A percentile compares a stretch with the other conserved stretches of the same genome.
phyloP scores from a whole-genome alignment of 1,140 invertebrate species.

The Cyclargus thomasi region DNA sequence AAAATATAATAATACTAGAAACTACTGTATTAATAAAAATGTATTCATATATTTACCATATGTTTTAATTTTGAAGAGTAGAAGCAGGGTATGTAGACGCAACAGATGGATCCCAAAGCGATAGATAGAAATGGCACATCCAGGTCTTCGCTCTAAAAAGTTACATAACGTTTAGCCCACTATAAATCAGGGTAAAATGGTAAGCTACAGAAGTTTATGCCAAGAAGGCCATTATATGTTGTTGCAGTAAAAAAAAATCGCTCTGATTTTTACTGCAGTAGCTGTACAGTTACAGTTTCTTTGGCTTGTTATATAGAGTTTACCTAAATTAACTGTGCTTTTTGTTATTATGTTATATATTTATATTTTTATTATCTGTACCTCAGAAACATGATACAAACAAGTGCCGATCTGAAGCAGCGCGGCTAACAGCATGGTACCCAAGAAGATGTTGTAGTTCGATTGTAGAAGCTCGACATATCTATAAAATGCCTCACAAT shows the following conservation, averaged over 20 bases:
- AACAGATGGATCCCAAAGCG: constrained; percentile 4
- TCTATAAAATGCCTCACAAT: not conserved
- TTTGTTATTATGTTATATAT: too few species aligned
- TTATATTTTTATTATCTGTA: too few species aligned
- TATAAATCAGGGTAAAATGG: too few species aligned
- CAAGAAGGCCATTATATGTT: too few species aligned
- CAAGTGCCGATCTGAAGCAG: constrained; percentile 6
- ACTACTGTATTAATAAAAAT: too few species aligned
- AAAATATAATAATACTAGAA: too few species aligned
- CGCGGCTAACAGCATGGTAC: not conserved
- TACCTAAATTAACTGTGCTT: not conserved
- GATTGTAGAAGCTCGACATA: not conserved
- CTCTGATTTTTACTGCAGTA: too few species aligned
- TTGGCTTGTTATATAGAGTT: too few species aligned
- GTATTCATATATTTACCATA: not conserved
- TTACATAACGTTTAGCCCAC: too few species aligned
- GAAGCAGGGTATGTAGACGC: not conserved
- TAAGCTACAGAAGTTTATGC: too few species aligned
- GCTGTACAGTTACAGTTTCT: too few species aligned
- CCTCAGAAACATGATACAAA: constrained; percentile 3
- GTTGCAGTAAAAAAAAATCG: too few species aligned
- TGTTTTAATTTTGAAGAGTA: constrained; percentile 4
- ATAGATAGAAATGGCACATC: not conserved
- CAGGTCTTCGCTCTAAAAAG: constrained; percentile 7
- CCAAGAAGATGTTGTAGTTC: constrained; percentile 7